Evolutionary conservation across 2,797 vertebrate species (phyloP), one percentile per base, ranked within the genome.

Genomic region (Yasuhikotakia modesta): DNA sequence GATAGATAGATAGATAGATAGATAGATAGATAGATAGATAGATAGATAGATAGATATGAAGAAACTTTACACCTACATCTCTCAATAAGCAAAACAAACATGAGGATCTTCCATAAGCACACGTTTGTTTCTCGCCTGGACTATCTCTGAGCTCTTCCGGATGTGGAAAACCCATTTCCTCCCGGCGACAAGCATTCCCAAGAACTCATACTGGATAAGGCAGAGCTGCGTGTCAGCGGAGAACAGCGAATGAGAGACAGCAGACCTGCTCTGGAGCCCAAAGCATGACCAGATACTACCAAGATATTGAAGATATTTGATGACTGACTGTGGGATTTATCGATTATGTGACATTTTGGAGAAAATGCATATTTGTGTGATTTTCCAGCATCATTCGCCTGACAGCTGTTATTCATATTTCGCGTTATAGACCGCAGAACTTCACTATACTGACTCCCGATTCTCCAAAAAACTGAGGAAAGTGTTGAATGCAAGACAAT

Each of bases 141-240:
- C 22, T 53, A 69, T n/a, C n/a, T n/a, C n/a, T n/a, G n/a, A n/a
- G 84, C 86, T 55, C 83, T 88, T 91, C 91, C 90, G 90, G 89
- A 86, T 88, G 89, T 81, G 86, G 84, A 89, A 90, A 85, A 90
- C 89, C 87, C 86, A 83, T 87, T 86, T 79, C 67, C 81, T 81
- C 67, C 67, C 70, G 63, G 82, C 79, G 46, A 48, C 82, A 73
- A 86, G 50, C 78, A 87, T 78, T 82, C 78, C 80, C 78, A 84
- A 81, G 85, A 73, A 87, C 71, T 58, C 76, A 68, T 61, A 71
- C 65, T 58, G 76, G 55, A 66, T 68, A 58, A 78, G 65, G 10
- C 21, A 22, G 55, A 69, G 71, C 61, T 48, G 66, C 19, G 14
- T 39, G 2, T 55, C 19, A 39, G 21, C 5, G 67, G 24, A 30